Conservation (phyloP, 2,888 invertebrate species). For the Catocala fraxini region DNA sequence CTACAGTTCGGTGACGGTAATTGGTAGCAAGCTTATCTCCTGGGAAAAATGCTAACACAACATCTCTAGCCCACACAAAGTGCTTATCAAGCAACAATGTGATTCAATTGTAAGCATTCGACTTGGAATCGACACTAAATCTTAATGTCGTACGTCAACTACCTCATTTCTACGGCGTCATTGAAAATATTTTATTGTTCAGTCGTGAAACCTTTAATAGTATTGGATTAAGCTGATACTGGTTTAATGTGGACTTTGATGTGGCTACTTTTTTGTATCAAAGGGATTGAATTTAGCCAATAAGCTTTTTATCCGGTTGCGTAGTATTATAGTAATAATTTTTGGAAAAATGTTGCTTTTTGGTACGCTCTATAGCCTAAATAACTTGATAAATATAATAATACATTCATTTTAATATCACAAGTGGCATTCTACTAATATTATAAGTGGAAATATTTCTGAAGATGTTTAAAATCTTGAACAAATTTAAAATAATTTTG, state of each 20-base stretch:
- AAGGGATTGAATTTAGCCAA: constrained; percentile 9
- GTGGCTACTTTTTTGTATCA: constrained; percentile 4
- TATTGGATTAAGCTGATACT: constrained; percentile 36
- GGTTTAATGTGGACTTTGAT: background rate
- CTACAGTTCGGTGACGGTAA: too few relatives aligned
- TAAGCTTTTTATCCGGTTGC: background rate
- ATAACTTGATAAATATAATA: too few relatives aligned
- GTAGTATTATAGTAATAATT: too few relatives aligned
- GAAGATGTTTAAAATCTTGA: too few relatives aligned
- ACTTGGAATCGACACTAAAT: constrained; percentile 65
- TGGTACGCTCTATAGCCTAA: too few relatives aligned
- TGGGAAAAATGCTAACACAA: background rate
- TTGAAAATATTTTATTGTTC: constrained; percentile 67
- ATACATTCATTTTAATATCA: too few relatives aligned
- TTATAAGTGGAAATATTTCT: too few relatives aligned
- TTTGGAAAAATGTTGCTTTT: too few relatives aligned
- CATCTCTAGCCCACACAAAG: constrained; percentile 4
- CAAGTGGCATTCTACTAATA: too few relatives aligned
- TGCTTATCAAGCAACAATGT: constrained; percentile 50
- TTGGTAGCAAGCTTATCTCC: background rate
- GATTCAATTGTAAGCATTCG: constrained; percentile 24
- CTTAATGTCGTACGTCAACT: constrained; percentile 57
- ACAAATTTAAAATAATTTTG: too few relatives aligned
- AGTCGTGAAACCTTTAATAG: constrained; percentile 36
- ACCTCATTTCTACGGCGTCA: constrained; percentile 65